These are phyloP conservation scores for Tricholaema leucomelas DNA, from an alignment of 2,113 vertebrate species.

Conservation along the genomic window DNA sequence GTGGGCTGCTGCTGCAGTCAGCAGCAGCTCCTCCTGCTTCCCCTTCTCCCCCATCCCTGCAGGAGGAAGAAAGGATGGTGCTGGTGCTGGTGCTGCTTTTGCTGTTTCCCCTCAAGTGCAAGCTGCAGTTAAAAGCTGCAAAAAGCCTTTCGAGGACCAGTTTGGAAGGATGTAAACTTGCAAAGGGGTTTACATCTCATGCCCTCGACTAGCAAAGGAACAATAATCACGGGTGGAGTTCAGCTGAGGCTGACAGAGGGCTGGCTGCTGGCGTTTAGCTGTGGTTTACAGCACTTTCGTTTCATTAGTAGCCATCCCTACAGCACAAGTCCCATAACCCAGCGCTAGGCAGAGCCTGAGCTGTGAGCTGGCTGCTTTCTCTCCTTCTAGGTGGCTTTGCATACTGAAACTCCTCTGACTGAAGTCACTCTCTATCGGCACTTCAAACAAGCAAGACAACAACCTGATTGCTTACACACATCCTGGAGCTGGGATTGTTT, in stretches of 20 bases:
- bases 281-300: background rate
- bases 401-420: background rate
- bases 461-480: background rate
- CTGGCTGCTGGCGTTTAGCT: background rate
- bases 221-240: background rate
- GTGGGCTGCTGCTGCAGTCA: background rate
- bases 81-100: background rate
- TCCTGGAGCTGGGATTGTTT: background rate
- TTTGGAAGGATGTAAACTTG: background rate
- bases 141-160: background rate
- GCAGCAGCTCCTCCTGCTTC: background rate
- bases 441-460: background rate
- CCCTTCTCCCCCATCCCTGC: background rate
- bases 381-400: background rate
- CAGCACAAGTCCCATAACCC: background rate
- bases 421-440: background rate
- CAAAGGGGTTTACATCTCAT: background rate
- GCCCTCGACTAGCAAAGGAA: background rate
- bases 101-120: background rate
- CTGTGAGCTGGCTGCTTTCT: background rate
- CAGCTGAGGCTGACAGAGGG: background rate
- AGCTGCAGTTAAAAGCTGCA: too few relatives aligned
- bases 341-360: background rate
- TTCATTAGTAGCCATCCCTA: background rate
- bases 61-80: background rate